Conservation (phyloP, 1,140 invertebrate genomes). For the Mesaphorura yosii region DNA sequence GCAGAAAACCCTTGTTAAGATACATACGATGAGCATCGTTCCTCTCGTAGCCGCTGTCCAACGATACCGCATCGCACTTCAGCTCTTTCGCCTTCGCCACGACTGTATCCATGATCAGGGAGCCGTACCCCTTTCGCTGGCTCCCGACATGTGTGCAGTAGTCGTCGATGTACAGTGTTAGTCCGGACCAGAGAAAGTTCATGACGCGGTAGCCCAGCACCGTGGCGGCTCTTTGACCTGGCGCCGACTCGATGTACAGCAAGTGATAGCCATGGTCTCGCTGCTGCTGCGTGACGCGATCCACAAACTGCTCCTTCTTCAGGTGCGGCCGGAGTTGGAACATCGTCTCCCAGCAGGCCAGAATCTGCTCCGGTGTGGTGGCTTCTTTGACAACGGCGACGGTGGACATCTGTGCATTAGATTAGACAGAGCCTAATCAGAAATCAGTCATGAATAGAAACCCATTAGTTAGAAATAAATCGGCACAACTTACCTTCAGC, state of each 20-base stretch:
- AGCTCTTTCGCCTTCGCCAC: conserved; percentile 10
- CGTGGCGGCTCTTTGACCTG: neutral
- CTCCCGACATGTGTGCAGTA: conserved; percentile 8
- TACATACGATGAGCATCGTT: conserved; percentile 25
- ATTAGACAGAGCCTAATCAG: no score
- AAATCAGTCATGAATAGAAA: no score
- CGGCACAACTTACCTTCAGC: no score
- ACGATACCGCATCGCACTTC: conserved; percentile 12
- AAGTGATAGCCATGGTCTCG: conserved; percentile 11
- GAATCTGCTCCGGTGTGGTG: conserved; percentile 15
- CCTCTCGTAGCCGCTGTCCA: conserved; percentile 17
- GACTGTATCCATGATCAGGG: conserved; percentile 12
- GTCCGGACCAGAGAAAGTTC: conserved; percentile 17
- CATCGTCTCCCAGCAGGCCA: conserved; percentile 10
- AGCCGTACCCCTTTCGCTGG: conserved; percentile 15
- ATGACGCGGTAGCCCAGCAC: conserved; percentile 17
- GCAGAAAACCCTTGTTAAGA: conserved; percentile 20
- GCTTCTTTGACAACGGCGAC: conserved; percentile 3
- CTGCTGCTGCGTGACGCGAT: conserved; percentile 1
- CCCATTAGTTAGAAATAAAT: no score
- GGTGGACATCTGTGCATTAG: no score
- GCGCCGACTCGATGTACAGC: conserved; percentile 13
- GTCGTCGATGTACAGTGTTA: conserved; percentile 26
- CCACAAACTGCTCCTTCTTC: conserved; percentile 4
- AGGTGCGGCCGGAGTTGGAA: conserved; percentile 12